phyloP scores from a whole-genome alignment of 2,888 invertebrate species.

The Ectemnius cavifrons region DNA sequence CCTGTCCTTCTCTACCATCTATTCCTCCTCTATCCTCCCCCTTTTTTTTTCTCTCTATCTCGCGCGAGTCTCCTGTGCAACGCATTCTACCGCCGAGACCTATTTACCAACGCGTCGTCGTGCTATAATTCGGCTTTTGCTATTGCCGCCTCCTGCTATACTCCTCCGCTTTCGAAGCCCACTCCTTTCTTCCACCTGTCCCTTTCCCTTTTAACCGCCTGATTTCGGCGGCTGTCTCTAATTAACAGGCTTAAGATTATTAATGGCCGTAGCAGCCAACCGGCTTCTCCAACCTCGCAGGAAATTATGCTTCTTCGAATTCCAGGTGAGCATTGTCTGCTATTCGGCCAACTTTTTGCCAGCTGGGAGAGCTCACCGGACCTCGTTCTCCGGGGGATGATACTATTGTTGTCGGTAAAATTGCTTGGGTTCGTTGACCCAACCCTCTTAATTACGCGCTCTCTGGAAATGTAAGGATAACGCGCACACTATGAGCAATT shows the following conservation, averaged over 20 bases:
- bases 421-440: constrained; percentile 7
- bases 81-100: neutral
- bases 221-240: constrained; percentile 7
- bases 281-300: too few species aligned
- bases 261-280: neutral
- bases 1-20: constrained; percentile 17
- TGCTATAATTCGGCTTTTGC: neutral
- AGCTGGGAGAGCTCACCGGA: too few species aligned
- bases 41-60: neutral
- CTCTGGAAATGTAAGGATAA: too few species aligned
- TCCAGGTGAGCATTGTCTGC: too few species aligned
- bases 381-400: neutral
- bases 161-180: constrained; percentile 20
- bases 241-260: constrained; percentile 14
- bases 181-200: constrained; percentile 16
- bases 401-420: constrained; percentile 11
- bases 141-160: neutral
- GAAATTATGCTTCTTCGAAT: too few species aligned
- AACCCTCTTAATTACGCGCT: neutral
- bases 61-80: neutral
- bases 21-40: neutral
- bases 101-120: neutral
- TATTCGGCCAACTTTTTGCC: too few species aligned
- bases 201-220: neutral
- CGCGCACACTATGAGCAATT: too few species aligned